A percentile compares a stretch with the other conserved stretches of the same genome.
phyloP scores from a whole-genome alignment of 2,888 invertebrate species.

The Sarcophaga caerulescens region DNA sequence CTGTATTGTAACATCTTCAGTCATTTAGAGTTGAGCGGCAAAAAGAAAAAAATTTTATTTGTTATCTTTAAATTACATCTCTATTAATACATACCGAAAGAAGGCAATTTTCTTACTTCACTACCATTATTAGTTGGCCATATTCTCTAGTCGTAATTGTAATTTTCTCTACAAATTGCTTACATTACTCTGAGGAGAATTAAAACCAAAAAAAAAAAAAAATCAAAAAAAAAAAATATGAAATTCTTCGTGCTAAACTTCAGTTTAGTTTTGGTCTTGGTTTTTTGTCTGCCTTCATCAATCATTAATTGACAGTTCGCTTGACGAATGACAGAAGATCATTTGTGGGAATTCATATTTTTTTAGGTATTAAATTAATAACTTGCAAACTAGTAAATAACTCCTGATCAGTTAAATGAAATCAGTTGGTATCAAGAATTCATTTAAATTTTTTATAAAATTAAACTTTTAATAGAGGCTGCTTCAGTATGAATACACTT shows the following conservation, averaged over 20 bases:
- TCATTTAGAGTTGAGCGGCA: slow-evolving; percentile 41
- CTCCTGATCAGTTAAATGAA: too few relatives aligned
- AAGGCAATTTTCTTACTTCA: neutral
- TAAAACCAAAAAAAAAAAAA: neutral
- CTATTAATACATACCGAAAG: slow-evolving; percentile 53
- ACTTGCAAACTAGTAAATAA: too few relatives aligned
- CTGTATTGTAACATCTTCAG: slow-evolving; percentile 10
- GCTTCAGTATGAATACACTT: too few relatives aligned
- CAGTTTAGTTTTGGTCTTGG: neutral
- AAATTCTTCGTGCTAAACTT: slow-evolving; percentile 14
- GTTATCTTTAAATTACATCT: slow-evolving; percentile 61
- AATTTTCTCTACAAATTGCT: slow-evolving; percentile 36
- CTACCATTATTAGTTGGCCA: neutral
- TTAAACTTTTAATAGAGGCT: too few relatives aligned
- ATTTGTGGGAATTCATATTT: slow-evolving; percentile 18
- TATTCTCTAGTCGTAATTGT: neutral
- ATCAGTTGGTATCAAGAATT: too few relatives aligned
- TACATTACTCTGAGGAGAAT: neutral
- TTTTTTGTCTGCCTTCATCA: neutral
- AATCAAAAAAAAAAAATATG: neutral
- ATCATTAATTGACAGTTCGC: slow-evolving; percentile 36
- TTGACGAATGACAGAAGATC: neutral
- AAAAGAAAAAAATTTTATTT: too few relatives aligned
- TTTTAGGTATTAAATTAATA: too few relatives aligned
- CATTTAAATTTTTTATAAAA: too few relatives aligned